Conservation (phyloP, 2,888 invertebrate genomes). For the Pristionchus mayeri region DNA sequence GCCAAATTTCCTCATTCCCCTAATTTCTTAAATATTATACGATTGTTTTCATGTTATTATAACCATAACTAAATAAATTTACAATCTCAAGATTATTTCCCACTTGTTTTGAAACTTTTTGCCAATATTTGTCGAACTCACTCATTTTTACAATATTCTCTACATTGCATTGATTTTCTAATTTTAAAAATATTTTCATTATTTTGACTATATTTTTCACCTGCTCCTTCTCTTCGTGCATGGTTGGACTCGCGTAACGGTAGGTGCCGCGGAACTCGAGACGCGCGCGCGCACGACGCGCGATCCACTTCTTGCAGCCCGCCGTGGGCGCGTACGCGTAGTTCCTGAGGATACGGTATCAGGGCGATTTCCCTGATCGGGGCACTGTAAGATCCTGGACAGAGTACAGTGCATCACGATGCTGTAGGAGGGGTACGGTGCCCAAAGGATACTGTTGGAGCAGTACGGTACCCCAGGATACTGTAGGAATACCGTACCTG, state of each 20-base stretch:
- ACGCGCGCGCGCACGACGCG: slow-evolving; percentile 26
- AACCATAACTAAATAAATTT: no score
- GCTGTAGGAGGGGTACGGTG: not conserved
- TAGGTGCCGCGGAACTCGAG: slow-evolving; percentile 47
- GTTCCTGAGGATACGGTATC: no score
- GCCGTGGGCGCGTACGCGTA: slow-evolving; percentile 29
- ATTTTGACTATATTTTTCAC: not conserved
- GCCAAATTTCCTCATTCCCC: not conserved
- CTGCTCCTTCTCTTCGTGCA: slow-evolving; percentile 48
- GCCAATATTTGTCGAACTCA: not conserved
- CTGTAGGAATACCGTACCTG: slow-evolving; percentile 48
- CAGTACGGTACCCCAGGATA: not conserved
- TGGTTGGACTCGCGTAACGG: slow-evolving; percentile 29
- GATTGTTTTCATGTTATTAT: no score
- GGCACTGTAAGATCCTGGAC: no score
- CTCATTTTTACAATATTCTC: not conserved
- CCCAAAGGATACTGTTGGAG: no score
- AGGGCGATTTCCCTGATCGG: no score
- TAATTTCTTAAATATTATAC: not conserved
- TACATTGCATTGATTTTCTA: not conserved
- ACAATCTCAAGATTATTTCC: not conserved
- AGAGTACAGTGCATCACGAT: no score
- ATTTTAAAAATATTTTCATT: not conserved
- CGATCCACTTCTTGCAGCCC: slow-evolving; percentile 1
- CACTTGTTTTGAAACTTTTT: not conserved